Evolutionary conservation across 1,140 invertebrate genomes (phyloP), one percentile per base, ranked within the genome.

Genomic region (Yoshiicerus persimilis): DNA sequence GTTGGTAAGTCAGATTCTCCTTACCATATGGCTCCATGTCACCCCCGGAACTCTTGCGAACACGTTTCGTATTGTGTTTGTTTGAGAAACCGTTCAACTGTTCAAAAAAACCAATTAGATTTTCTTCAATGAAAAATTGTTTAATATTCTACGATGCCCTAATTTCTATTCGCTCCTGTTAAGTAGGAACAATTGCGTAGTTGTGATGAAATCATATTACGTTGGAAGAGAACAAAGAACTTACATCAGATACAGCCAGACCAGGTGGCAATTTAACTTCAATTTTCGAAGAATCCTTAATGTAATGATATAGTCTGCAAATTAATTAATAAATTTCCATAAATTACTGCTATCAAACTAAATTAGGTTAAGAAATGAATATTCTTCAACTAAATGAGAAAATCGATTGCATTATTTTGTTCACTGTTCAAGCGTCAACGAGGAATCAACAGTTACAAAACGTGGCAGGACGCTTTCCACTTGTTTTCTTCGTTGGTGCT

Each of bases 181-280:
- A 20, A 56, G n/a, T 20, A 20, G 20, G 20, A 16, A 16, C 47
- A 16, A n/a, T 56, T 56, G 8, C 16, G 3, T 56, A n/a, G 4
- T 80, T 5, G 34, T 16, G 27, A 70, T 16, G 70, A 2, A 34
- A 75, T 4, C 3, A 11, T 1, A 77, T 5, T 8, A 8, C 5
- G 16, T n/a, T 1, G 20, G 20, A 80, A n/a, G n/a, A 80, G 38
- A 23, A 3, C 16, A 13, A 36, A 32, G 10, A n/a, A 38, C 75
- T 36, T 80, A 80, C 75, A 36, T 80, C 75, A 20, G 75, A 80
- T 1, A 80, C 75, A 32, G 75, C 92, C 13, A 95, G 89, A 84
- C 94, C 94, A 16, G 94, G 93, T 47, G 94, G 94, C 56, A 95
- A 90, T 91, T 94, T 94, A 0, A 94, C 93, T 90, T 93, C 92